Evolutionary conservation across 2,113 vertebrate species (phyloP).

Genomic region (Eretmochelys imbricata): DNA sequence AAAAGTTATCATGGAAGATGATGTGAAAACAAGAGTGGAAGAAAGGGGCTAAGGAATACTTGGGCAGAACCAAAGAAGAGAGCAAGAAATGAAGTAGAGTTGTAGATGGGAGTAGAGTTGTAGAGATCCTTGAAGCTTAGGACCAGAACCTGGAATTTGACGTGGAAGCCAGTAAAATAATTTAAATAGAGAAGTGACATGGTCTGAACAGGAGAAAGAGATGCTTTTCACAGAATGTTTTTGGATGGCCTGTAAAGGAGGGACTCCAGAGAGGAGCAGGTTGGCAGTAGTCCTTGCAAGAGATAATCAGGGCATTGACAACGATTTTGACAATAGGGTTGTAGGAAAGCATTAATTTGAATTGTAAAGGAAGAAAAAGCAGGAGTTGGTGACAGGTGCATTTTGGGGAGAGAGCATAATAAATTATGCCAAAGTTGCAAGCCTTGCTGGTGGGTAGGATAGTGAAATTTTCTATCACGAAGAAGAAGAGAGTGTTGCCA

Average conservation of each 20-base stretch:
- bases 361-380: background rate
- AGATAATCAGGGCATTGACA: background rate
- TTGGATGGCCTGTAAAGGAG: background rate
- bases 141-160: background rate
- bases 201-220: background rate
- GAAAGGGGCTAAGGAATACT: background rate
- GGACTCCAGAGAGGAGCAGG: background rate
- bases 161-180: background rate
- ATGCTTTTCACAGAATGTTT: background rate
- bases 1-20: background rate
- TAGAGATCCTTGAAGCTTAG: background rate
- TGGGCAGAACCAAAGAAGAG: background rate
- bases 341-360: background rate
- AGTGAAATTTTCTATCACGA: background rate
- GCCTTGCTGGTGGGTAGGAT: background rate
- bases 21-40: background rate
- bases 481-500: background rate
- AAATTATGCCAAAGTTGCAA: background rate
- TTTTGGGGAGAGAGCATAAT: background rate
- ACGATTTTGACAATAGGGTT: background rate
- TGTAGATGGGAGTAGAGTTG: background rate
- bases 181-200: background rate
- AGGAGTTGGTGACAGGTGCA: background rate
- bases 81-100: background rate
- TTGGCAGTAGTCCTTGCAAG: background rate